Evolutionary conservation across 2,888 invertebrate genomes (phyloP), one percentile per base, ranked within the genome.

Genomic region (Drosophila niveifrons): DNA sequence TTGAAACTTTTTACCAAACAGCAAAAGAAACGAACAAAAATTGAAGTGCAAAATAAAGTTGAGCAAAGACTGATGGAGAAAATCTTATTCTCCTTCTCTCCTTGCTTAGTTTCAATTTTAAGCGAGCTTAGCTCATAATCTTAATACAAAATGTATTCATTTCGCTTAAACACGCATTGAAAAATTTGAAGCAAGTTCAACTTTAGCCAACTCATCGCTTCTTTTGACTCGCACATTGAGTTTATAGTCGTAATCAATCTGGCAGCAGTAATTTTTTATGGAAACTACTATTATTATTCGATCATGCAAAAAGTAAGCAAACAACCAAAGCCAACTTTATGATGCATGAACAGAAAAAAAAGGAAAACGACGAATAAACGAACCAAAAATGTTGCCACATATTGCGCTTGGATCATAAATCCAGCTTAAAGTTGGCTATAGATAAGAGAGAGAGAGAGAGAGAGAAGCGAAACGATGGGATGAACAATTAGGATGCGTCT

Each of bases 401-500:
- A 47, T 41, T 50, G 6, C n/a, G 31, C 15, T 43, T 47, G 43
- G 39, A 52, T 52, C 62, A 71, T 75, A 70, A 75, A 66, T 66
- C 41, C 61, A 43, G 46, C 66, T 76, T 56, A 46, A 66, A 58
- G 48, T 51, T 11, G 11, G 48, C 39, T 34, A 36, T 6, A 36
- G 36, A 36, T 36, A 36, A 36, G 39, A 39, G 39, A 7, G 36
- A 11, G 36, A 36, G 36, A 36, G 34, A 3, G 7, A 17, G 34
- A 36, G 36, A 39, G 13, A 39, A n/a, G n/a, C n/a, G 36, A 36
- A 56, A 39, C 48, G 18, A 15, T 15, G 43, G 43, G 43, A 63
- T 62, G 50, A 75, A 28, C 72, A 68, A 76, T 73, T 72, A 61
- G 64, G 63, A 67, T 55, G 55, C 51, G 39, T 47, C 55, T 51